Base-by-base conservation (phyloP, 2,888 invertebrate species). In the Leptothorax acervorum region DNA sequence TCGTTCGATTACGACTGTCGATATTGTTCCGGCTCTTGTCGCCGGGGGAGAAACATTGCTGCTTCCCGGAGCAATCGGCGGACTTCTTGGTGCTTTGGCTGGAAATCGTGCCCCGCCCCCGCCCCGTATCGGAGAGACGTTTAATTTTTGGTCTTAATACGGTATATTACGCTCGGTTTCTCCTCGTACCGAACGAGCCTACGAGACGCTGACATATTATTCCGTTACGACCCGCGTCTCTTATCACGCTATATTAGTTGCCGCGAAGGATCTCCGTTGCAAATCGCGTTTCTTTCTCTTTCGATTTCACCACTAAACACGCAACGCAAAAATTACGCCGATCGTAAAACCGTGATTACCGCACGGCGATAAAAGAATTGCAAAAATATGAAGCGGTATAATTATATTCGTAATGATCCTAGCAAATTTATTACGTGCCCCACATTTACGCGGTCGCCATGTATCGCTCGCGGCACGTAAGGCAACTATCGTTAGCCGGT, bases 1-100 rank as follows among this genome's bases (percentile, higher is more conserved):
- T 73, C 84, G 86, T 87, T 91, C 87, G 90, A 91, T 90, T 90
- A 90, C 88, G 86, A 76, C 85, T 86, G 86, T 87, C 89, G 88
- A 88, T 88, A 90, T 87, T 86, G 75, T 88, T 91, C 85, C 73
- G 42, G 66, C 74, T 73, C 79, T 70, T 65, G 74, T 79, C 81
- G 81, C 55, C 23, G 66, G 23, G 31, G 48, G 55, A 82, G 82
- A 71, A 81, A 63, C 81, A 71, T 51, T 60, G 71, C 68, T 60
- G 39, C 76, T 76, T 83, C 71, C 35, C 23, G 28, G 23, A 86
- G 75, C 79, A 63, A 75, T 79, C 84, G 65, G 28, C 51, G 23
- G 23, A 68, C 57, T 82, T 45, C 62, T 81, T 84, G 53, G 57
- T 48, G 71, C 60, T 79, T 60, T 39, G 48, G 35, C 48, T 60